Conservation (phyloP, 2,888 invertebrate genomes). For the Cordilura impudica region DNA sequence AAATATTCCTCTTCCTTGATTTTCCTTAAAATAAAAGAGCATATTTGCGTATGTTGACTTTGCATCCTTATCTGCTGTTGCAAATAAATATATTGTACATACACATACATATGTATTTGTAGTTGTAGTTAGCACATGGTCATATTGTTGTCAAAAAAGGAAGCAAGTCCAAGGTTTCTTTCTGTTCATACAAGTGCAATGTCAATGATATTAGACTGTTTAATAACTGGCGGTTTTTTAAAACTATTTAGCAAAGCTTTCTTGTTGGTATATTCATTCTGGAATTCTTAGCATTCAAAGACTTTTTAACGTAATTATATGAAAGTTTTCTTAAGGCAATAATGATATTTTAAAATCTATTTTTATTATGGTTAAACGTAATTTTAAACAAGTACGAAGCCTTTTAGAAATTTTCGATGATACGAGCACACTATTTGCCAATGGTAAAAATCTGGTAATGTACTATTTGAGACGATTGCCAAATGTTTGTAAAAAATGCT, state of each 20-base stretch:
- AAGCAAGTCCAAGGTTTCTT: conserved; percentile 47
- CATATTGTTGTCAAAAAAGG: conserved; percentile 2
- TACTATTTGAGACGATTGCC: too few relatives aligned
- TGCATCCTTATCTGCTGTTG: neutral
- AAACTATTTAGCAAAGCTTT: neutral
- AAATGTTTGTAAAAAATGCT: too few relatives aligned
- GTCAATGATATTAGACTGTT: conserved; percentile 45
- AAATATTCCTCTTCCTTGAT: neutral
- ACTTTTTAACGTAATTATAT: too few relatives aligned
- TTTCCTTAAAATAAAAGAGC: neutral
- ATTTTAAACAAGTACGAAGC: too few relatives aligned
- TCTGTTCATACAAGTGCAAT: conserved; percentile 54
- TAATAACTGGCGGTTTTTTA: conserved; percentile 26
- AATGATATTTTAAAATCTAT: too few relatives aligned
- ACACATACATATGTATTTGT: neutral
- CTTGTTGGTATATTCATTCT: too few relatives aligned
- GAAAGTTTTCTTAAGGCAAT: too few relatives aligned
- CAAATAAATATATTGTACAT: neutral
- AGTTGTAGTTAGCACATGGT: conserved; percentile 17
- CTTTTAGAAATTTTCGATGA: too few relatives aligned
- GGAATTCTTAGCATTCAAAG: too few relatives aligned
- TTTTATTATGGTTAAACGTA: too few relatives aligned
- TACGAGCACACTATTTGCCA: too few relatives aligned
- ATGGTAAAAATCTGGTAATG: too few relatives aligned
- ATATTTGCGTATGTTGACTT: neutral